Percentiles rank a stretch among this genome's conserved stretches.
phyloP scores from a whole-genome alignment of 2,888 invertebrate genomes.

The Stenodema calcarata region DNA sequence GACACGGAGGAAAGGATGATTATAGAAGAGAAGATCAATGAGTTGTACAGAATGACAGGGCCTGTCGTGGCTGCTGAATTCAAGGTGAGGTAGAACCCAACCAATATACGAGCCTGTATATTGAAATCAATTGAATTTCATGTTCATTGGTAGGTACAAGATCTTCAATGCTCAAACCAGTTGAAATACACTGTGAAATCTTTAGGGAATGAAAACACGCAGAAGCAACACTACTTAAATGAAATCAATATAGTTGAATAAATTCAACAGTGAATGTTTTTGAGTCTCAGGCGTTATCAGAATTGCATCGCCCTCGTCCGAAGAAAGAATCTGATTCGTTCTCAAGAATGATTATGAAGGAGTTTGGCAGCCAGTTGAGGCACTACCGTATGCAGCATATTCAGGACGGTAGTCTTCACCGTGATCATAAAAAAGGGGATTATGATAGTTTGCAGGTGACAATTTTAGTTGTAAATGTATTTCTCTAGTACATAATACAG shows the following conservation, averaged over 20 bases:
- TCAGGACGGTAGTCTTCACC: not conserved
- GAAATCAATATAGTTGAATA: too few relatives aligned
- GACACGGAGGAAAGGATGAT: not conserved
- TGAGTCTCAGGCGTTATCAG: not conserved
- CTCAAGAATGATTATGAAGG: not conserved
- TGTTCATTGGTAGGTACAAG: too few relatives aligned
- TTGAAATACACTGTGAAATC: too few relatives aligned
- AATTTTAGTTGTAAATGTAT: too few relatives aligned
- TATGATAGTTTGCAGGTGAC: not conserved
- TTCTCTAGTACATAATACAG: too few relatives aligned
- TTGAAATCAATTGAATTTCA: too few relatives aligned
- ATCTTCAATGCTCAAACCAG: too few relatives aligned
- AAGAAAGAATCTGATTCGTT: not conserved
- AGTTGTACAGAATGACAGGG: not conserved
- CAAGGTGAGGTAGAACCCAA: not conserved
- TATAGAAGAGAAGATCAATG: not conserved
- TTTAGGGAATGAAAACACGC: too few relatives aligned
- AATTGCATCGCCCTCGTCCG: not conserved
- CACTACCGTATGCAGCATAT: not conserved
- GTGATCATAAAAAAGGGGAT: not conserved
- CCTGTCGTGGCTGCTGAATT: not conserved
- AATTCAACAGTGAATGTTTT: too few relatives aligned
- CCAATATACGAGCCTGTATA: too few relatives aligned
- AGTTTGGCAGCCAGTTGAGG: constrained; percentile 10
- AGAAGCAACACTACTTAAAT: too few relatives aligned